These are phyloP conservation scores for Anarsia innoxiella DNA, from an alignment of 2,888 invertebrate genomes.

Conservation along the genomic window DNA sequence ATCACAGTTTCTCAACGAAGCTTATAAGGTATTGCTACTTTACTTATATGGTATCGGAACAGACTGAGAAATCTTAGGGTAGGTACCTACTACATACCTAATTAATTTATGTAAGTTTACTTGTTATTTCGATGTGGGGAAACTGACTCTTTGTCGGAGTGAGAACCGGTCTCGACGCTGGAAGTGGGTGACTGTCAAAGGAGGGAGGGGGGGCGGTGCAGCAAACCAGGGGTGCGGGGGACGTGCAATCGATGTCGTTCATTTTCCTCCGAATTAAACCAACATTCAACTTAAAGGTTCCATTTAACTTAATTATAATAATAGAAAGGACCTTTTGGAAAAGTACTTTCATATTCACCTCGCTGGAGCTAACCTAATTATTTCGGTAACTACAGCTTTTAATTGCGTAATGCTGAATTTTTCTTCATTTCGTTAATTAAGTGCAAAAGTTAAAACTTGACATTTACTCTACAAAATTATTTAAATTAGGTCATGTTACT, in stretches of 20 bases:
- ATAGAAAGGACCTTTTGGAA: constrained; percentile 25
- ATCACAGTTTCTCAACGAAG: not conserved
- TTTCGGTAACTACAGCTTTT: not conserved
- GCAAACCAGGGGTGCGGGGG: not conserved
- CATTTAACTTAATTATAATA: constrained; percentile 52
- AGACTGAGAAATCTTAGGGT: too few species aligned
- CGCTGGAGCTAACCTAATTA: not conserved
- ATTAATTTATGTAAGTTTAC: constrained; percentile 6
- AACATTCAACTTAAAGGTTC: constrained; percentile 24
- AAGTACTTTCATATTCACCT: constrained; percentile 11
- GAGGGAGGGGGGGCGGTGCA: not conserved
- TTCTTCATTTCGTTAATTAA: too few species aligned
- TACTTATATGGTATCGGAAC: constrained; percentile 5
- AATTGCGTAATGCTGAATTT: not conserved
- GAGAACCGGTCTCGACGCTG: constrained; percentile 52
- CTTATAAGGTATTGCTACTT: constrained; percentile 2
- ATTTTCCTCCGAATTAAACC: not conserved
- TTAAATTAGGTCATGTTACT: too few species aligned
- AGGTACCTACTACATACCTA: too few species aligned
- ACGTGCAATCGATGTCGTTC: not conserved
- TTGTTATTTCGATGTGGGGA: constrained; percentile 15
- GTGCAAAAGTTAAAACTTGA: too few species aligned
- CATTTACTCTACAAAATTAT: too few species aligned
- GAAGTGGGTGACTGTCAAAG: constrained; percentile 60
- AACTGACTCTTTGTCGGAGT: constrained; percentile 51